These are phyloP conservation scores for Cheilosia vulpina DNA, from an alignment of 2,888 invertebrate species.

Conservation along the genomic window DNA sequence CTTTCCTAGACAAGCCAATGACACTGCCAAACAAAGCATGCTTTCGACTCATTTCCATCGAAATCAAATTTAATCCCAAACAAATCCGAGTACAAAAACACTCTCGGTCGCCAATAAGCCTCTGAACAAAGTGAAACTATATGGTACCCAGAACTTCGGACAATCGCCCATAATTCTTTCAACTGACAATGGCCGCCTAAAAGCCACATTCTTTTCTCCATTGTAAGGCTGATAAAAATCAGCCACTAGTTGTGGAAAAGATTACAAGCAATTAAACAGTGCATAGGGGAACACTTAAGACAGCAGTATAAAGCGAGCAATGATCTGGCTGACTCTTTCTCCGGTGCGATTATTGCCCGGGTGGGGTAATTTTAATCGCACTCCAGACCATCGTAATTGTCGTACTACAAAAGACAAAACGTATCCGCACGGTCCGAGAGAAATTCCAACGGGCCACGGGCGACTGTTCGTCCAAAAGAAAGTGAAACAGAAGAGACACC, in stretches of 20 bases:
- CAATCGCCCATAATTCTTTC: conserved; percentile 15
- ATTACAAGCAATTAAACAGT: conserved; percentile 46
- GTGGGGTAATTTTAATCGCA: conserved; percentile 41
- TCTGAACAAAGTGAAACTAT: conserved; percentile 18
- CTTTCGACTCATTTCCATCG: conserved; percentile 31
- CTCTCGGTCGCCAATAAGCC: neutral
- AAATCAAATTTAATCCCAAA: conserved; percentile 24
- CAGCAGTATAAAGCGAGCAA: conserved; percentile 22
- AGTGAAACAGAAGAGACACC: conserved; percentile 29
- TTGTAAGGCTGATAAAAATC: conserved; percentile 48
- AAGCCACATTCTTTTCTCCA: conserved; percentile 16
- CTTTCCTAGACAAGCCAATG: conserved; percentile 24
- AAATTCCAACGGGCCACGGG: conserved; percentile 17
- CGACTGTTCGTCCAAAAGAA: conserved; percentile 22
- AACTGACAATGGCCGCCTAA: conserved; percentile 15
- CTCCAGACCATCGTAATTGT: conserved; percentile 23
- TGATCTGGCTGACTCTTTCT: conserved; percentile 38
- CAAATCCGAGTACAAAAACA: neutral
- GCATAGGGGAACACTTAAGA: neutral
- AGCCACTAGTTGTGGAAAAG: conserved; percentile 14
- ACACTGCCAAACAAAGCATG: conserved; percentile 13
- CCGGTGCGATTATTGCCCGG: conserved; percentile 28
- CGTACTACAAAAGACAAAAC: conserved; percentile 25
- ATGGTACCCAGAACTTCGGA: neutral
- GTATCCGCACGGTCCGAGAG: conserved; percentile 23